Percentiles rank a stretch among this genome's conserved stretches.
Conservation (phyloP, 2,888 invertebrate genomes). For the Cosmia trapezina region DNA sequence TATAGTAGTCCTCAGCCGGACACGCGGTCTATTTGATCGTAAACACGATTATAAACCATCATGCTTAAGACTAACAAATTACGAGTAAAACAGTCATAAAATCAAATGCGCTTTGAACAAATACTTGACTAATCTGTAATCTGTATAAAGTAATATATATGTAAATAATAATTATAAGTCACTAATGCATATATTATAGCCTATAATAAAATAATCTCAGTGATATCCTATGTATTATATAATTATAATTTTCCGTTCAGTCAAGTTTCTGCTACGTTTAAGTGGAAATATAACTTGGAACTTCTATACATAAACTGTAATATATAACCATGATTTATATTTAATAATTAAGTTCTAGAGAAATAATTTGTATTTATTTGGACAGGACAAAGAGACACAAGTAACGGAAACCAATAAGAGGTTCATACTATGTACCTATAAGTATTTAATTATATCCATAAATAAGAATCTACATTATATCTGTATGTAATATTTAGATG, state of each 20-base stretch:
- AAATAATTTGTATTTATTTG: constrained; percentile 22
- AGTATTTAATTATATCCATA: background rate
- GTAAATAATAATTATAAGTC: constrained; percentile 52
- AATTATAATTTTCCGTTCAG: constrained; percentile 3
- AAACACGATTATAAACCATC: background rate
- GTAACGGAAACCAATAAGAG: background rate
- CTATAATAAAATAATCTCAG: constrained; percentile 51
- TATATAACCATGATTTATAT: constrained; percentile 16
- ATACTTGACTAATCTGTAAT: constrained; percentile 40
- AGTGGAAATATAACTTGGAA: background rate
- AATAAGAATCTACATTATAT: background rate
- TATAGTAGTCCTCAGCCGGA: too few relatives aligned
- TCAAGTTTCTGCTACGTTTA: background rate
- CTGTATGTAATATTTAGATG: background rate
- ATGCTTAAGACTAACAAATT: background rate
- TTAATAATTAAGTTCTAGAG: constrained; percentile 4
- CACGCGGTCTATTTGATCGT: background rate
- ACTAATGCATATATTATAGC: constrained; percentile 36
- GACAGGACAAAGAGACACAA: constrained; percentile 38
- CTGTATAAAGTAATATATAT: constrained; percentile 23
- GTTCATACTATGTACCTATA: background rate
- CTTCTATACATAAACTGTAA: constrained; percentile 17
- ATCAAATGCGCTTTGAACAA: constrained; percentile 29
- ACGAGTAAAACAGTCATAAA: constrained; percentile 22
- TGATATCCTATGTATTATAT: constrained; percentile 23